phyloP scores from a whole-genome alignment of 1,140 invertebrate genomes.

The Pseudomyrmex sp. region DNA sequence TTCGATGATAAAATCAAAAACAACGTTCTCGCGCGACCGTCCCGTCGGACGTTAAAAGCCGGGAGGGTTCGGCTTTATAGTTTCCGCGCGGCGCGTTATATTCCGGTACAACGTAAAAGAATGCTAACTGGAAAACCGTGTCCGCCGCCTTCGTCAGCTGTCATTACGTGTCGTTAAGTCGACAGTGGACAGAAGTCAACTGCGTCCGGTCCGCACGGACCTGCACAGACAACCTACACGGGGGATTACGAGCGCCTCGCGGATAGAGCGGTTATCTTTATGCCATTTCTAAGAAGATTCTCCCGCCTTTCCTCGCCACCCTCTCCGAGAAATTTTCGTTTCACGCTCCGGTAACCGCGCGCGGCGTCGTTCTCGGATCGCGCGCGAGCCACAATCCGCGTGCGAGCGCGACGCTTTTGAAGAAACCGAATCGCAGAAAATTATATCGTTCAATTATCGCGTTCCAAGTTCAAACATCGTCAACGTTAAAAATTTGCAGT shows the following conservation, averaged over 20 bases:
- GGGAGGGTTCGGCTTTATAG: constrained; percentile 58
- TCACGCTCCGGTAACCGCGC: constrained; percentile 13
- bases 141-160: constrained; percentile 68
- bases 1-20: constrained; percentile 68
- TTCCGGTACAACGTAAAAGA: constrained; percentile 8
- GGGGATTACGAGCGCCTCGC: constrained; percentile 60
- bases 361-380: constrained; percentile 19
- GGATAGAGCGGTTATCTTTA: constrained; percentile 75
- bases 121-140: constrained; percentile 60
- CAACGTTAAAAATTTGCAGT: no score
- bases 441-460: background rate
- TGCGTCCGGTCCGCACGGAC: constrained; percentile 32
- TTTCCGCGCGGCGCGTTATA: constrained; percentile 53
- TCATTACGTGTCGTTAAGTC: constrained; percentile 73
- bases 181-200: constrained; percentile 73
- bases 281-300: constrained; percentile 70
- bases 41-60: constrained; percentile 49
- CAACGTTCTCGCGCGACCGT: background rate
- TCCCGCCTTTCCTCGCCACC: constrained; percentile 29
- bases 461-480: background rate
- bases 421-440: background rate
- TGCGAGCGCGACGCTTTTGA: background rate
- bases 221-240: constrained; percentile 26
- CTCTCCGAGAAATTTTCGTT: constrained; percentile 34
- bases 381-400: background rate